Evolutionary conservation across 2,888 invertebrate species (phyloP).

Genomic region (Andrena dorsata): DNA sequence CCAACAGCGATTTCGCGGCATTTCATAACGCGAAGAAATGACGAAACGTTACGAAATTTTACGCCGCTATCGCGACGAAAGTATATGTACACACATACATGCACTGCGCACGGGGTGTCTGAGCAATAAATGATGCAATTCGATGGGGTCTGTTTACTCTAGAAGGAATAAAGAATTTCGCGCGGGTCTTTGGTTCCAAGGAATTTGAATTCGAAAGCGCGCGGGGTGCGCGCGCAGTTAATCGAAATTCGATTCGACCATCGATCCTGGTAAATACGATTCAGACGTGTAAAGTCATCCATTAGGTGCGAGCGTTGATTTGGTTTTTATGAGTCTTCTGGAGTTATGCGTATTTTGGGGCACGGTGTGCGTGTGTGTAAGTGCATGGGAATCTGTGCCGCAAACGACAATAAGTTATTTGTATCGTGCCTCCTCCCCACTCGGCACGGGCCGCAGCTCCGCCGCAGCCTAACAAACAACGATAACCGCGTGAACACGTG

Average conservation of each 20-base stretch:
- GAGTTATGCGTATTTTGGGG: not conserved
- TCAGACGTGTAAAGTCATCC: too few relatives aligned
- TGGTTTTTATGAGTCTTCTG: not conserved
- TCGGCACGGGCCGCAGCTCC: not conserved
- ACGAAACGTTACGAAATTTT: constrained; percentile 24
- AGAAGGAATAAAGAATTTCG: not conserved
- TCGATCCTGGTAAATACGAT: not conserved
- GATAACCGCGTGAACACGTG: constrained; percentile 73
- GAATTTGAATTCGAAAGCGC: not conserved
- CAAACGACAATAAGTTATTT: constrained; percentile 3
- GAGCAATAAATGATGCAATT: not conserved
- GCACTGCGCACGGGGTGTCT: not conserved
- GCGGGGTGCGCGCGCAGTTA: not conserved
- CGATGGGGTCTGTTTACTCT: not conserved
- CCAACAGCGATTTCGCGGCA: constrained; percentile 3
- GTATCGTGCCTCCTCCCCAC: constrained; percentile 16
- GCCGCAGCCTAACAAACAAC: constrained; percentile 55
- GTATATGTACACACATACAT: not conserved
- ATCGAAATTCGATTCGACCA: not conserved
- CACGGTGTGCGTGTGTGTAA: not conserved
- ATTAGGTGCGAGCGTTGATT: not conserved
- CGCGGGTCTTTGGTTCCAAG: not conserved
- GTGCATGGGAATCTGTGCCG: not conserved
- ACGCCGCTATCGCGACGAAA: not conserved
- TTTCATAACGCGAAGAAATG: constrained; percentile 15